A percentile compares a stretch with the other conserved stretches of the same genome.
These are phyloP conservation scores for Nomada ferruginata DNA, from an alignment of 2,888 invertebrate species.

Conservation along the genomic window DNA sequence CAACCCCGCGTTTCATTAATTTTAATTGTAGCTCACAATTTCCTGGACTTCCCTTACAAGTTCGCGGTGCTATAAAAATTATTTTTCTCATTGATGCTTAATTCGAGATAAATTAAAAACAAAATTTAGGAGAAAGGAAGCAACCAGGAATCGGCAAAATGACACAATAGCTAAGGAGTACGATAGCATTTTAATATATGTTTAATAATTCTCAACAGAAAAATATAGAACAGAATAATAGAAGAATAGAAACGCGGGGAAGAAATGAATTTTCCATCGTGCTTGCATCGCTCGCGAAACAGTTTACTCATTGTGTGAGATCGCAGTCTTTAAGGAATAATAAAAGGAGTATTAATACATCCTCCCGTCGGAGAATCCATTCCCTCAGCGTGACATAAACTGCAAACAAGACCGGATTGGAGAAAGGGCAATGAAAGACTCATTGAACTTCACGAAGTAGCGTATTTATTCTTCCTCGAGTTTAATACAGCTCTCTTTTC, in stretches of 20 bases:
- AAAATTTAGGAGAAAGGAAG: too few species aligned
- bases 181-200: too few species aligned
- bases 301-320: conserved; percentile 30
- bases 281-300: conserved; percentile 26
- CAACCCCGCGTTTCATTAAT: background rate
- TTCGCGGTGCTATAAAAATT: too few species aligned
- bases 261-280: conserved; percentile 3
- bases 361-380: background rate
- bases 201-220: too few species aligned
- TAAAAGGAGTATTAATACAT: conserved; percentile 30
- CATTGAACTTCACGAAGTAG: background rate
- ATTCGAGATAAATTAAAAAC: too few species aligned
- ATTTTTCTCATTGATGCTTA: too few species aligned
- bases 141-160: too few species aligned
- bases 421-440: conserved; percentile 18
- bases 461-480: conserved; percentile 37
- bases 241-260: background rate
- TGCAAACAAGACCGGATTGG: background rate
- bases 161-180: too few species aligned
- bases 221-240: background rate
- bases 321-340: conserved; percentile 28
- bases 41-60: too few species aligned
- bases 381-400: background rate
- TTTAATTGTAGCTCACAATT: too few species aligned
- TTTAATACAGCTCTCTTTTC: background rate